Conservation (phyloP, 2,888 invertebrate species). For the Cataglyphis rosenhaueri region DNA sequence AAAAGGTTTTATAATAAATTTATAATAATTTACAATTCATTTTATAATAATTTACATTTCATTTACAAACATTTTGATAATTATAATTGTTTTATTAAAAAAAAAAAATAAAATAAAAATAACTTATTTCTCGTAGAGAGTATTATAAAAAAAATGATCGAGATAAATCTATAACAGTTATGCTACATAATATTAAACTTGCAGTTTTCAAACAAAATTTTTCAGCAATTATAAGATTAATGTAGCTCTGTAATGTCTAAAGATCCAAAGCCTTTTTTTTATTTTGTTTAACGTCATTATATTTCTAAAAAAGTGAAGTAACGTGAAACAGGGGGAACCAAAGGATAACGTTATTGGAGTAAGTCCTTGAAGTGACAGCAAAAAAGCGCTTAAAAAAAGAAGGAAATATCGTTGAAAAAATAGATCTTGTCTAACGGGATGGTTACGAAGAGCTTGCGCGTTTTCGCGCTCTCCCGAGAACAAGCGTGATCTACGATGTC, state of each 20-base stretch:
- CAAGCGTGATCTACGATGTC: constrained; percentile 27
- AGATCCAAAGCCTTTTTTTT: not conserved
- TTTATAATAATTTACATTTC: too few species aligned
- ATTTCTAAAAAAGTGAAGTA: not conserved
- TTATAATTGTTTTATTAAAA: not conserved
- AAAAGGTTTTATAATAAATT: not conserved
- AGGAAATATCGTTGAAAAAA: constrained; percentile 24
- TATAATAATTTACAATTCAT: not conserved
- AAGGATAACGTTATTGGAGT: constrained; percentile 13
- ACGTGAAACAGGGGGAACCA: not conserved
- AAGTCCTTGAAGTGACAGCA: constrained; percentile 17
- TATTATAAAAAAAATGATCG: not conserved
- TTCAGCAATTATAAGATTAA: not conserved
- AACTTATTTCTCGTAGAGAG: not conserved
- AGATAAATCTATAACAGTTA: not conserved
- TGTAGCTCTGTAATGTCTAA: not conserved
- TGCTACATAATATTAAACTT: not conserved
- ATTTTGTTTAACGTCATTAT: constrained; percentile 1
- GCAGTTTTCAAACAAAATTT: constrained; percentile 15
- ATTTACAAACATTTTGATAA: not conserved
- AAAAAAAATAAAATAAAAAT: not conserved
- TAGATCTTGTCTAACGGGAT: constrained; percentile 16
- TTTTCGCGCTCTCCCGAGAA: constrained; percentile 22
- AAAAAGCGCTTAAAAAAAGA: constrained; percentile 10
- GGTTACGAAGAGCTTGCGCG: not conserved